phyloP scores from a whole-genome alignment of 2,113 vertebrate genomes.

The Pyrgilauda ruficollis region DNA sequence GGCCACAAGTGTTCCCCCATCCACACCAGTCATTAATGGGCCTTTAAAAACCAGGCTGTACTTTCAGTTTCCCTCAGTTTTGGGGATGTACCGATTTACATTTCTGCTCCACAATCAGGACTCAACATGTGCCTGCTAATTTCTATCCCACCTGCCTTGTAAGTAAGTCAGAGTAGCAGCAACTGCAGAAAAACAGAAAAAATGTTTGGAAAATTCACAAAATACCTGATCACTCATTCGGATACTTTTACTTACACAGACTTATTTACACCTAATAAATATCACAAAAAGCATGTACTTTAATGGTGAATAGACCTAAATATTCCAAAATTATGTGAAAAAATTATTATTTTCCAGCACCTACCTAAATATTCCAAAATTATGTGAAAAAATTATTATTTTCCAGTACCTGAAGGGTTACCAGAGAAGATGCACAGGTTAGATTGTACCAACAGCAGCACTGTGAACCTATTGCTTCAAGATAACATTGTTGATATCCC shows the following conservation, averaged over 20 bases:
- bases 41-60: not conserved
- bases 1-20: accelerated
- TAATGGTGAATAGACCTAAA: not conserved
- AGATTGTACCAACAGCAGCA: not conserved
- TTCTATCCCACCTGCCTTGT: not conserved
- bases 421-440: not conserved
- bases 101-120: not conserved
- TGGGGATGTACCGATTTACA: not conserved
- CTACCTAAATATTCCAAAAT: not conserved
- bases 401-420: not conserved
- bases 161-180: not conserved
- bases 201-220: not conserved
- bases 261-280: not conserved
- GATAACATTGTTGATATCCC: not conserved
- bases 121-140: not conserved
- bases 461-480: not conserved
- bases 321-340: not conserved
- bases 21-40: accelerated
- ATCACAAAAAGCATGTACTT: not conserved
- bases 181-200: not conserved
- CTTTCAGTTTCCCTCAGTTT: not conserved
- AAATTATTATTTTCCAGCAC: not conserved
- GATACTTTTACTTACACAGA: not conserved
- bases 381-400: not conserved
- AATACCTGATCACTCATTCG: not conserved